Evolutionary conservation across 2,888 invertebrate species (phyloP), one percentile per base, ranked within the genome.

Genomic region (Epistrophella euchroma): DNA sequence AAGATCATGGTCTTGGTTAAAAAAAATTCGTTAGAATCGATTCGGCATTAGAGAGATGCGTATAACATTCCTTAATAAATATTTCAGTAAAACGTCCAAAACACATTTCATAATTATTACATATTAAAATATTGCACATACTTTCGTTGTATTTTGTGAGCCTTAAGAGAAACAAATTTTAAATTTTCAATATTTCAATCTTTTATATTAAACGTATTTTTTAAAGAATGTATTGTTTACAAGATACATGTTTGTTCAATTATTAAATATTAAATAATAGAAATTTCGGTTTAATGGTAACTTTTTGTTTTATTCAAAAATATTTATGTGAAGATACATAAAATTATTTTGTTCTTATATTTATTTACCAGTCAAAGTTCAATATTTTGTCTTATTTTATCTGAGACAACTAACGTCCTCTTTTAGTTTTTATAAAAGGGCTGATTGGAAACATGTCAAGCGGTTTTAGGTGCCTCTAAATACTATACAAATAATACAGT

Each of bases 1-100:
- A 99, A 93, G 99, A 99, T 94, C 98, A 99, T 93, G 99, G 99
- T 88, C 95, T 99, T 90, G 98, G 98, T 90, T 98, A 96, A 95
- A 83, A 13, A 96, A 95, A 83, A 13, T 25, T 56, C 19, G 5
- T 56, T 56, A 19, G 4, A 25, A 13, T 15, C 37, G 70, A 19
- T 75, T 66, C 35, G 50, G 15, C 56, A 50, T 50, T 50, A 11
- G 17, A 40, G 7, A 58, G 19, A 68, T 66, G 37, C 52, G 72
- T 58, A 70, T 9, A 47, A 64, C 76, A 81, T 73, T 81, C 62
- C 50, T 66, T 60, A 64, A 50, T 15, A 56, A 77, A 58, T 56
- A 19, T 62, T 62, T 13, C 62, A 72, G 50, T 22, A 45, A 45
- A 70, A 73, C 66, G 83, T 72, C 71, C 72, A 66, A 60, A 55